Percentiles rank a stretch among this genome's conserved stretches.
phyloP scores from a whole-genome alignment of 2,113 vertebrate genomes.

The Zonotrichia leucophrys region DNA sequence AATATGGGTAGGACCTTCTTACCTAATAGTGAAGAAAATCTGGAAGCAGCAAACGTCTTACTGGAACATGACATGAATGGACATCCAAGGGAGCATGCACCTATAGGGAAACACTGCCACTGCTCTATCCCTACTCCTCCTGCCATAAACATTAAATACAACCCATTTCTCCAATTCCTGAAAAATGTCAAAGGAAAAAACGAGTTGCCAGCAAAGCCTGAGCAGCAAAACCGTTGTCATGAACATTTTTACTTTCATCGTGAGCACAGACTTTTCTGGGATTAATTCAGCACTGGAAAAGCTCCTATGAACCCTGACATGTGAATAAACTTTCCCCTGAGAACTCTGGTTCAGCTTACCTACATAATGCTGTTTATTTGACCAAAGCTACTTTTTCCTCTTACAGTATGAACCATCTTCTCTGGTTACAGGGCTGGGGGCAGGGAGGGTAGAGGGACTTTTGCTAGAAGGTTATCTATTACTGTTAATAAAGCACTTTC shows the following conservation, averaged over 20 bases:
- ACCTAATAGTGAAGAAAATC: neutral
- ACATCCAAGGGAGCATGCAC: neutral
- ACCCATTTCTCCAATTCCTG: neutral
- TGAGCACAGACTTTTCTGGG: neutral
- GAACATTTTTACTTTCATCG: neutral
- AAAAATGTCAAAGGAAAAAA: neutral
- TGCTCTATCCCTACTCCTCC: neutral
- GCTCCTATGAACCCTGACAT: neutral
- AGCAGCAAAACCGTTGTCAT: neutral
- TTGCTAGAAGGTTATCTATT: neutral
- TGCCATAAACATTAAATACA: neutral
- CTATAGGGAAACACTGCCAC: neutral
- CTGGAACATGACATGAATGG: neutral
- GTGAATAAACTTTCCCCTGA: neutral
- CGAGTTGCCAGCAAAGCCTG: neutral
- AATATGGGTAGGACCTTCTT: neutral
- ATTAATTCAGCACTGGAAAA: neutral
- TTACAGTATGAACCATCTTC: neutral
- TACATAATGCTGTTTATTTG: neutral
- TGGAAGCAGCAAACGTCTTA: neutral
- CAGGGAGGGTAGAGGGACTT: neutral
- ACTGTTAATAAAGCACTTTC: neutral
- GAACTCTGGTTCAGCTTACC: neutral
- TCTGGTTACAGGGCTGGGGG: neutral
- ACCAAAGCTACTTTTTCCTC: neutral